These are phyloP conservation scores for Oreochromis aureus DNA, from an alignment of 2,113 vertebrate species.

Conservation along the genomic window DNA sequence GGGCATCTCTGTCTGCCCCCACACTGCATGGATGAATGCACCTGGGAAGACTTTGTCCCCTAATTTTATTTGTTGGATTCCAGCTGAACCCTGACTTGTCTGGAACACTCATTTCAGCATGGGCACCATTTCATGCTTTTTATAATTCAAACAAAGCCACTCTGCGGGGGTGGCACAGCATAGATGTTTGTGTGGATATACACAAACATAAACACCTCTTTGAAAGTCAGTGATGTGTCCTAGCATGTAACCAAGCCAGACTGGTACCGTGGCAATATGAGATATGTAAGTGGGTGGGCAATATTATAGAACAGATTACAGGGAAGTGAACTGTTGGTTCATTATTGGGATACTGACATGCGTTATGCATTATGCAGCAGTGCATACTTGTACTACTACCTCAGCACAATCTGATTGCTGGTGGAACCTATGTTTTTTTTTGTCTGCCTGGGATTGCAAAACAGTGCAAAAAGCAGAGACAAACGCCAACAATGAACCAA, in stretches of 20 bases:
- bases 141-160: conserved; percentile 31
- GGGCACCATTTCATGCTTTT: conserved; percentile 20
- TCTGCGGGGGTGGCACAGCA: neutral
- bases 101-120: conserved; percentile 30
- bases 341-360: neutral
- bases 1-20: conserved; percentile 22
- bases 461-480: conserved; percentile 36
- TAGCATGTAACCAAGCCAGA: neutral
- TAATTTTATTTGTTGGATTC: conserved; percentile 51
- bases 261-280: neutral
- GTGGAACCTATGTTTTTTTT: conserved; percentile 9
- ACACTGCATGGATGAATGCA: conserved; percentile 26
- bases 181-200: conserved; percentile 11
- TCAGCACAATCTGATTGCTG: conserved; percentile 23
- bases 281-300: neutral
- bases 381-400: neutral
- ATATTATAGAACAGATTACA: neutral
- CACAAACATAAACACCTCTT: conserved; percentile 9
- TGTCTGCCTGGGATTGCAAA: conserved; percentile 17
- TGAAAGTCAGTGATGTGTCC: neutral
- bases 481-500: conserved; percentile 26
- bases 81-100: conserved; percentile 43
- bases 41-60: conserved; percentile 2
- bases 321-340: conserved; percentile 6
- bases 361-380: conserved; percentile 6